These are phyloP conservation scores for Paramisgurnus dabryanus DNA, from an alignment of 2,113 vertebrate species.

Conservation along the genomic window DNA sequence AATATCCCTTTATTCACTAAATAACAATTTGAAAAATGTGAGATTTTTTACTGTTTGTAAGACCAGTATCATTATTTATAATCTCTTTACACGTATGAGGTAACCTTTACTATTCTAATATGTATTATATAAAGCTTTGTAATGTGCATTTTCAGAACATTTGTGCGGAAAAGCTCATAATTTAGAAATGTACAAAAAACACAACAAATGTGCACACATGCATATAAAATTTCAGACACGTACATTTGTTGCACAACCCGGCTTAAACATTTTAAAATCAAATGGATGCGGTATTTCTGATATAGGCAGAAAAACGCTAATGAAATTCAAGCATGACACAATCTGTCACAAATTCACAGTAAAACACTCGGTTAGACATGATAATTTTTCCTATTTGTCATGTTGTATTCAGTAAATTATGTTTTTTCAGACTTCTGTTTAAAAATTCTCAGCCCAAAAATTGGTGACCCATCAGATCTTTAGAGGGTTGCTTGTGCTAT, in stretches of 20 bases:
- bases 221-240: conserved; percentile 60
- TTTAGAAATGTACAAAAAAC: conserved; percentile 72
- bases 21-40: conserved; percentile 19
- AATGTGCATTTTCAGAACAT: conserved; percentile 14
- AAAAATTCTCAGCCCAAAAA: not conserved
- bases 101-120: conserved; percentile 54
- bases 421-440: not conserved
- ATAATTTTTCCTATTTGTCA: not conserved
- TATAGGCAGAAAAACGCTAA: conserved; percentile 25
- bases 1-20: conserved; percentile 9
- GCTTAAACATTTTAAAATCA: conserved; percentile 24
- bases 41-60: conserved; percentile 56
- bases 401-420: not conserved
- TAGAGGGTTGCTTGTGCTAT: not conserved
- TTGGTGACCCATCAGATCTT: not conserved
- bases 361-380: not conserved
- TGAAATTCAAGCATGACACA: not conserved
- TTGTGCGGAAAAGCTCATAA: conserved; percentile 53
- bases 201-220: conserved; percentile 63
- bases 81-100: conserved; percentile 61
- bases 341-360: conserved; percentile 38
- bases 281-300: conserved; percentile 2
- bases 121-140: conserved; percentile 40
- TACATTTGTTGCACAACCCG: conserved; percentile 14
- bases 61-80: conserved; percentile 65